phyloP scores from a whole-genome alignment of 2,113 vertebrate species.

The Tachuris rubrigastra region DNA sequence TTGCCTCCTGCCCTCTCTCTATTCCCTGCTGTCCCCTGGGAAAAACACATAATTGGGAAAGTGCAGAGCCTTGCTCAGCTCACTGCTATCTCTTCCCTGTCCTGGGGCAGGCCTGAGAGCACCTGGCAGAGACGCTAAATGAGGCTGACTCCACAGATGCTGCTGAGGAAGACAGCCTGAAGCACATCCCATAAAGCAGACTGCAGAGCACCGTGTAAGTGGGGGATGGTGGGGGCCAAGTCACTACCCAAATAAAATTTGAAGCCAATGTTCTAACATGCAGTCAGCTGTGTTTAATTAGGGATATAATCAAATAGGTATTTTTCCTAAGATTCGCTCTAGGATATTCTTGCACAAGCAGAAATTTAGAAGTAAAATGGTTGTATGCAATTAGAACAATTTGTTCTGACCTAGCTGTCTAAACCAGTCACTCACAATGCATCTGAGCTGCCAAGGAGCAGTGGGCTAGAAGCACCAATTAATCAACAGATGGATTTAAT shows the following conservation, averaged over 20 bases:
- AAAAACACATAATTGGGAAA: neutral
- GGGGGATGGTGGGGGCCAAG: fast-evolving
- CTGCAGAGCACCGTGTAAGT: neutral
- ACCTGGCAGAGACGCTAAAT: slow-evolving; percentile 13
- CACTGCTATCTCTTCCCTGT: neutral
- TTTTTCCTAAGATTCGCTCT: neutral
- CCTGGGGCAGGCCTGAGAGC: neutral
- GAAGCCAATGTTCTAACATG: neutral
- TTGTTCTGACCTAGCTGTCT: slow-evolving; percentile 50
- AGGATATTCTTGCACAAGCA: neutral
- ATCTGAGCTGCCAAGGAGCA: slow-evolving; percentile 35
- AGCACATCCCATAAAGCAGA: neutral
- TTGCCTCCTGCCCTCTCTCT: neutral
- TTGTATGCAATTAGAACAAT: slow-evolving; percentile 40
- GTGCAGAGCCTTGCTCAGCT: neutral
- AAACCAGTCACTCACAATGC: slow-evolving; percentile 39
- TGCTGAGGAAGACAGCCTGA: neutral
- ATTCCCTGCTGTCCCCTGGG: neutral
- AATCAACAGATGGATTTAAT: slow-evolving; percentile 37
- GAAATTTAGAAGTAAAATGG: slow-evolving; percentile 14
- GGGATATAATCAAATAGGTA: slow-evolving; percentile 7
- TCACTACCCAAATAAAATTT: neutral
- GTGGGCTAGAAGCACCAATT: slow-evolving; percentile 7
- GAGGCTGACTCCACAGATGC: neutral
- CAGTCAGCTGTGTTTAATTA: slow-evolving; percentile 26